Base-by-base conservation (phyloP, 2,888 invertebrate species). In the Brachyptera putata region DNA sequence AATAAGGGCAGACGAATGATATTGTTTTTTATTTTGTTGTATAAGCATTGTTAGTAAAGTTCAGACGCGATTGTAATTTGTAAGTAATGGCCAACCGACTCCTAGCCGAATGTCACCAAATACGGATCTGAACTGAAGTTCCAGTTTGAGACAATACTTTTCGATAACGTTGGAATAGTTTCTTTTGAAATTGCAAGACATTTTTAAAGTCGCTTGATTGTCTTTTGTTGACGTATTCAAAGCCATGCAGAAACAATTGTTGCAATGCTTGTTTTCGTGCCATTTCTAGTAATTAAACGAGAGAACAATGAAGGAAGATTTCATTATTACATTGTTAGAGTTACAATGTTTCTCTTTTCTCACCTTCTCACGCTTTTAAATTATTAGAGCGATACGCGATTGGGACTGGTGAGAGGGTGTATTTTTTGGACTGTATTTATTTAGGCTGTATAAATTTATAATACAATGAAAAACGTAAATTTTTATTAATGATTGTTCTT, bases 261-360 rank as follows among this genome's bases (percentile, higher is more conserved):
- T 30, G 30, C 11, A 21, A 18, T 43, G 43, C 3, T 18, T 18
- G 43, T 43, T 43, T n/a, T 16, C 16, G n/a, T 5, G 21, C 43
- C 43, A 16, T 43, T 43, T 43, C 18, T 43, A n/a, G n/a, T n/a
- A 43, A 43, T 43, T 43, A 43, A 11, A 11, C 43, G 26, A 50
- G n/a, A 53, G 50, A 53, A 53, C 53, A 53, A 53, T 53, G n/a
- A 24, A 18, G n/a, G 13, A 34, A 13, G 18, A 53, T 34, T 53
- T 34, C 53, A 53, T 53, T 53, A 34, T 36, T 46, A 24, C 46
- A 46, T 46, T 53, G 53, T 53, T 16, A 9, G 11, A 50, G 18
- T 30, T 4, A 9, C 3, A 43, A 43, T 43, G 13, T 34, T 53
- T 53, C 53, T n/a, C n/a, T n/a, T n/a, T n/a, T n/a, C n/a, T n/a